These are phyloP conservation scores for Bombus ignitus DNA, from an alignment of 1,140 invertebrate species.

Conservation along the genomic window DNA sequence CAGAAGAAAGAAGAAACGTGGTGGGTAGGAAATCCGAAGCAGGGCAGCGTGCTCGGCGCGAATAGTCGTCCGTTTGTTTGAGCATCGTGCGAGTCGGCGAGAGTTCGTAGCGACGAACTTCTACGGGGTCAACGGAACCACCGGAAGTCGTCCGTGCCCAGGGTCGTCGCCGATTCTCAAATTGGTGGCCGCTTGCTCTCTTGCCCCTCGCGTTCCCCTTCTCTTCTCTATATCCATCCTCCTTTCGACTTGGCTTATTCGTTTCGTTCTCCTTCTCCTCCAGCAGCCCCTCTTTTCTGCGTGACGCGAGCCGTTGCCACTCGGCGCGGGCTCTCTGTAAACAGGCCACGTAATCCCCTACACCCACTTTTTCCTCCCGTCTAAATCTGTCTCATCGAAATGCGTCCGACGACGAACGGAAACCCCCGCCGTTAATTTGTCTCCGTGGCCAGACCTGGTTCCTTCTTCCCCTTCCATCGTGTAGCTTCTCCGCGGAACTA, in stretches of 20 bases:
- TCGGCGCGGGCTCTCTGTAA: slow-evolving; percentile 58
- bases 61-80: slow-evolving; percentile 26
- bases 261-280: slow-evolving; percentile 2
- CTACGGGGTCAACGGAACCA: slow-evolving; percentile 69
- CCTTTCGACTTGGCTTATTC: neutral
- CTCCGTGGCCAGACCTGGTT: slow-evolving; percentile 17
- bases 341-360: slow-evolving; percentile 67
- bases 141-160: slow-evolving; percentile 67
- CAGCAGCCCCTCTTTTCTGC: slow-evolving; percentile 21
- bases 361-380: slow-evolving; percentile 68
- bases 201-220: slow-evolving; percentile 3
- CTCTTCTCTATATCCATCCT: neutral
- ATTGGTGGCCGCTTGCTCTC: slow-evolving; percentile 55
- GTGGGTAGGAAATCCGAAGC: neutral
- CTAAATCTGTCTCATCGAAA: slow-evolving; percentile 70
- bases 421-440: slow-evolving; percentile 68
- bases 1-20: neutral
- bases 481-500: neutral
- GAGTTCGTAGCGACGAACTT: slow-evolving; percentile 52
- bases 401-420: slow-evolving; percentile 63
- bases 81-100: slow-evolving; percentile 34
- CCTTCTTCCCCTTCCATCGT: slow-evolving; percentile 1
- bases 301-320: slow-evolving; percentile 41
- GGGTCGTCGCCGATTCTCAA: slow-evolving; percentile 68
- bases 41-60: neutral